These are phyloP conservation scores for Eidolon helvum DNA, from an alignment of 2,113 vertebrate species.

Conservation along the genomic window DNA sequence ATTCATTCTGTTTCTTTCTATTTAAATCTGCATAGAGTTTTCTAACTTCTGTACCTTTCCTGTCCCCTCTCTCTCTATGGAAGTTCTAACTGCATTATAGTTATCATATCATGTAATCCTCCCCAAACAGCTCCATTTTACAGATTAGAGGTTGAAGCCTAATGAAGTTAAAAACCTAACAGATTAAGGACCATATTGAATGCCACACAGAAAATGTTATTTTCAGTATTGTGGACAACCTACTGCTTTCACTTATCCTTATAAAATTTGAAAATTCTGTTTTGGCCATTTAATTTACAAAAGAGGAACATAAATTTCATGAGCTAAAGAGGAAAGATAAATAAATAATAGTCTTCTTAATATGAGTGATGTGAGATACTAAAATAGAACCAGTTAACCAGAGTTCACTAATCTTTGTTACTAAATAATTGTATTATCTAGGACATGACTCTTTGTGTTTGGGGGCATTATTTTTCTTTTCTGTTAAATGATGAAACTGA, in stretches of 20 bases:
- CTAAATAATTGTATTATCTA: background rate
- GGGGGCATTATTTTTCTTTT: background rate
- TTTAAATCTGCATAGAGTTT: background rate
- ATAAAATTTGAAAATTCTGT: background rate
- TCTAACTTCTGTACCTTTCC: background rate
- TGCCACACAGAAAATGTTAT: background rate
- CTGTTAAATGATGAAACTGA: background rate
- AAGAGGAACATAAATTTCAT: background rate
- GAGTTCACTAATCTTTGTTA: background rate
- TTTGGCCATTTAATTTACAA: background rate
- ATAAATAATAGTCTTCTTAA: background rate
- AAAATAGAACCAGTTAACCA: background rate
- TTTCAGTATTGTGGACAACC: background rate
- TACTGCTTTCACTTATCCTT: background rate
- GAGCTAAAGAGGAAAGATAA: background rate
- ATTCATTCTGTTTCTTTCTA: background rate
- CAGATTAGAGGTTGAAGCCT: background rate
- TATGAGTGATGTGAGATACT: background rate
- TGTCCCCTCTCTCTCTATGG: background rate
- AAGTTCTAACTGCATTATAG: background rate
- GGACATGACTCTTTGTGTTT: background rate
- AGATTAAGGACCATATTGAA: background rate
- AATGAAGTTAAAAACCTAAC: background rate
- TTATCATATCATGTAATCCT: background rate
- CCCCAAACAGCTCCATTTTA: background rate